Evolutionary conservation across 2,113 vertebrate species (phyloP), one percentile per base, ranked within the genome.

Genomic region (Tragelaphus scriptus): DNA sequence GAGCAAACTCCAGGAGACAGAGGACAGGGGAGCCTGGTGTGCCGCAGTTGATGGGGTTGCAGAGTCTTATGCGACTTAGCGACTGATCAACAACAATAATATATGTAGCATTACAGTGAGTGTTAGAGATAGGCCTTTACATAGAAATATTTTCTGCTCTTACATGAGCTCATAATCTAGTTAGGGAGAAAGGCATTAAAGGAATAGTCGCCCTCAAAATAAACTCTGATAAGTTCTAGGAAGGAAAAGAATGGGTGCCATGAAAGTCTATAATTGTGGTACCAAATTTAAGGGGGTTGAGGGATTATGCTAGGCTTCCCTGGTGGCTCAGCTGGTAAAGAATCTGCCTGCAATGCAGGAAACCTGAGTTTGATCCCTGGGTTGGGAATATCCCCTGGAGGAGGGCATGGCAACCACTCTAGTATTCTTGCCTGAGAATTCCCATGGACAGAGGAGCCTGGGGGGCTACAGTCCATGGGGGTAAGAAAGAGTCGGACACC

Each of bases 121-220:
- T 96, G 55, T 86, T 92, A 91, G 30, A 71, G 17, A 96, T 56
- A 93, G 49, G 49, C 7, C 30, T 30, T 94, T 91, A 85, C 30
- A 55, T n/a, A 59, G 30, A 95, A 95, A 75, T 81, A 36, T 9
- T 85, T 96, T 68, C 65, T 94, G 44, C 47, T 21, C 40, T 95
- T 88, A 88, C 3, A 77, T 23, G 17, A 88, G 75, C 51, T 95
- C 44, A 80, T 55, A 68, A 56, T 65, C 36, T 86, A 84, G 44
- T 80, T 44, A 95, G 65, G 84, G 77, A 91, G 93, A 86, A 40
- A 75, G 58, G 56, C 65, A 82, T 90, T 88, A 79, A 90, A 97
- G 4, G 19, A 91, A 94, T 56, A 61, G 12, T 63, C 28, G 77
- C 5, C 0, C 28, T 61, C 7, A 26, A 58, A 87, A 87, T 17